Base-by-base conservation (phyloP, 1,140 invertebrate genomes). In the Drosophila aff. region DNA sequence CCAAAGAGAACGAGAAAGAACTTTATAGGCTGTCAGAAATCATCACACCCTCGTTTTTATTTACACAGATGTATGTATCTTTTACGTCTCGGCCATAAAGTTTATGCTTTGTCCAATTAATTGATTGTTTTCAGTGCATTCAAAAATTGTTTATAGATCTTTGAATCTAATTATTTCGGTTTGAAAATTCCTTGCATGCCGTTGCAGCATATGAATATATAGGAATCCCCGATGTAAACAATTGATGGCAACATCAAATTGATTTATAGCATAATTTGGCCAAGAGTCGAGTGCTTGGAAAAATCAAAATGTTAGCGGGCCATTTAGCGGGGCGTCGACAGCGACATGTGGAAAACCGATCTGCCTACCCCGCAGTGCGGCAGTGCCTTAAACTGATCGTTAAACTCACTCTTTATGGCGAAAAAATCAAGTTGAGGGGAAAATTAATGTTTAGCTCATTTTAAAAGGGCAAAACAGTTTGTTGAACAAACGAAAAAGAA, bases 221-320 rank as follows among this genome's bases (percentile, higher is more conserved):
- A 11, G 49, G 10, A 33, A 23, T 53, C 52, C 23, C 41, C 21
- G 36, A 49, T 61, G 80, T 76, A 69, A 73, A 50, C 68, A 63
- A 60, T 49, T 58, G 78, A 72, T 61, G 64, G 63, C 44, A 63
- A 55, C 82, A 81, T 83, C 55, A 72, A 82, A 75, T 53, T 89
- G 77, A 87, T 89, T 89, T 83, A 87, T 89, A 46, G 73, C 69
- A 84, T 89, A 89, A 89, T 87, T 78, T 71, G 68, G 62, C 18
- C 81, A 61, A 74, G 53, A 76, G 53, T 47, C 44, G 50, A 87
- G 41, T 68, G 55, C 16, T 57, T 66, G 26, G 63, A 65, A 76
- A 66, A 66, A 44, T 52, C 18, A 36, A 63, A 67, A 79, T 50
- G 82, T 74, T 76, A 76, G 66, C 74, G 36, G 52, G 38, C 81